A percentile compares a stretch with the other conserved stretches of the same genome.
Evolutionary conservation across 2,888 invertebrate genomes (phyloP).

Genomic region (Archips crataeganus): DNA sequence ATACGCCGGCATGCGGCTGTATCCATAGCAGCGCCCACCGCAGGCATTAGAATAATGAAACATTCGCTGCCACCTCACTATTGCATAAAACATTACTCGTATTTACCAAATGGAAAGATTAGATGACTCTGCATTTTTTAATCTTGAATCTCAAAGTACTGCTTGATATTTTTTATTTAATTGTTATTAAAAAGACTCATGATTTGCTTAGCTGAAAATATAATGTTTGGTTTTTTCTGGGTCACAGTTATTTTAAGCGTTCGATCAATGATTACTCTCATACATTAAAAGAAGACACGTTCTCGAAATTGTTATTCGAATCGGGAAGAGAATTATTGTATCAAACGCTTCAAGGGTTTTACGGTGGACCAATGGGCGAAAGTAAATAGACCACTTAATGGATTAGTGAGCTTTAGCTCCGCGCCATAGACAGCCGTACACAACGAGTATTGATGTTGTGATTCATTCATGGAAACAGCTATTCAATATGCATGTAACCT

Average conservation of each 20-base stretch:
- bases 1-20: constrained; percentile 46
- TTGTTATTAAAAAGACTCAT: constrained; percentile 13
- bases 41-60: constrained; percentile 82
- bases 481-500: constrained; percentile 9
- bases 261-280: too few species aligned
- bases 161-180: constrained; percentile 9
- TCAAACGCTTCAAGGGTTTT: constrained; percentile 27
- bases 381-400: constrained; percentile 36
- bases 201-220: constrained; percentile 3
- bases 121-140: constrained; percentile 36
- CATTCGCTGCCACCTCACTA: constrained; percentile 63
- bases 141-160: constrained; percentile 10
- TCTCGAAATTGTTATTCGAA: constrained; percentile 3
- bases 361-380: constrained; percentile 21
- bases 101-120: constrained; percentile 36
- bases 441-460: constrained; percentile 17
- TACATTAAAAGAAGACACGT: constrained; percentile 17
- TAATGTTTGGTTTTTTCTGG: not conserved
- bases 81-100: constrained; percentile 66
- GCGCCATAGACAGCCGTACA: constrained; percentile 9
- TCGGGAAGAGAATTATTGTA: constrained; percentile 16
- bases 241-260: not conserved
- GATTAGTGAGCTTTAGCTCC: constrained; percentile 29
- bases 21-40: constrained; percentile 56
- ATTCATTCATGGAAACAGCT: constrained; percentile 10